Percentiles rank a stretch among this genome's conserved stretches.
phyloP scores from a whole-genome alignment of 1,140 invertebrate genomes.

The Diabrotica virgifera region DNA sequence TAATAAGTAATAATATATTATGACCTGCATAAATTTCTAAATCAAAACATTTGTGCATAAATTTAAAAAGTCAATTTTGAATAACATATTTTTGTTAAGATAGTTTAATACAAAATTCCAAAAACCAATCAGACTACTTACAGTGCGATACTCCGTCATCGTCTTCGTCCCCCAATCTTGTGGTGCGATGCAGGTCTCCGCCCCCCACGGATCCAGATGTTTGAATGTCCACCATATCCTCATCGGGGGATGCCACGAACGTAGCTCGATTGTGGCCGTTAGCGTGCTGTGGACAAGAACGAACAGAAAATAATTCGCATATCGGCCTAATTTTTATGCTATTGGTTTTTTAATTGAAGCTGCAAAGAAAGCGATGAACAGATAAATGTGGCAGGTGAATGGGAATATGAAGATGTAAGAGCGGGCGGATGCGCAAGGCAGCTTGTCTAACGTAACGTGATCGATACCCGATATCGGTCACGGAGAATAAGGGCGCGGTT shows the following conservation, averaged over 20 bases:
- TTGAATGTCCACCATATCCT: conserved; percentile 66
- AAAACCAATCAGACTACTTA: conserved; percentile 23
- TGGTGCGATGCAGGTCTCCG: conserved; percentile 43
- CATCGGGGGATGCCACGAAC: conserved; percentile 49
- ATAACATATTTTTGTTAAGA: no score
- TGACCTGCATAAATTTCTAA: neutral
- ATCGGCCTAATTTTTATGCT: conserved; percentile 3
- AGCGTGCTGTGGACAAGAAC: conserved; percentile 31
- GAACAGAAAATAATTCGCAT: conserved; percentile 7
- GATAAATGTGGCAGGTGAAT: neutral
- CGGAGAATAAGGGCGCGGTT: neutral
- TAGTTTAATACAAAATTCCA: no score
- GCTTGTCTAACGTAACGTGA: neutral
- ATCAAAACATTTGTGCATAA: no score
- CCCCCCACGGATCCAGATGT: conserved; percentile 49
- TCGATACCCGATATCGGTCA: neutral
- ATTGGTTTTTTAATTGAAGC: neutral
- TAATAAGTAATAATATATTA: neutral
- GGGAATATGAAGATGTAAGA: neutral
- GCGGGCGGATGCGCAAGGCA: neutral
- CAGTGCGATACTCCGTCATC: conserved; percentile 41
- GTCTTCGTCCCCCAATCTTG: conserved; percentile 47
- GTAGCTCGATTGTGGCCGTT: conserved; percentile 40
- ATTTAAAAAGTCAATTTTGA: no score
- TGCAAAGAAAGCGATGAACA: neutral